A percentile compares a stretch with the other conserved stretches of the same genome.
phyloP scores from a whole-genome alignment of 2,113 vertebrate species.

The Orthonyx spaldingii region DNA sequence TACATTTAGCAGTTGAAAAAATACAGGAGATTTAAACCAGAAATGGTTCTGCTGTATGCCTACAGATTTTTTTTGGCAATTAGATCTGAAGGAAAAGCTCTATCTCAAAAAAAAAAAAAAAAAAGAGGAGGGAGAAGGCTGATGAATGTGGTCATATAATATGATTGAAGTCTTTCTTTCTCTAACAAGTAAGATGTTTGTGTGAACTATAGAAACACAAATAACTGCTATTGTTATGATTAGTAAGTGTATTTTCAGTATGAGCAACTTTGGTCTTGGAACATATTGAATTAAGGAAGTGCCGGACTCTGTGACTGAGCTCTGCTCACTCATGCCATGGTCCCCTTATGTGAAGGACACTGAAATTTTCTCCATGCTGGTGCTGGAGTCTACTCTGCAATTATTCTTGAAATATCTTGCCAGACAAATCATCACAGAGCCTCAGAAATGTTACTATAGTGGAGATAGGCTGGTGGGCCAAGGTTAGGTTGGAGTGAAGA shows the following conservation, averaged over 20 bases:
- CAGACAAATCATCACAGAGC: neutral
- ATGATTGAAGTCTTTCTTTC: neutral
- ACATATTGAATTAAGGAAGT: neutral
- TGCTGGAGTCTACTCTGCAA: neutral
- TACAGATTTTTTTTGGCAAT: slow-evolving; percentile 28
- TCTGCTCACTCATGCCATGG: neutral
- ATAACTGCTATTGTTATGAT: neutral
- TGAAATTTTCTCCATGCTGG: neutral
- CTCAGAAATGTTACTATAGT: rapidly evolving
- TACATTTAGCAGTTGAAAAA: slow-evolving; percentile 41
- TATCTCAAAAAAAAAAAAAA: neutral
- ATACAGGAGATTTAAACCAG: slow-evolving; percentile 39
- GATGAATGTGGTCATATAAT: neutral
- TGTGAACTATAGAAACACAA: neutral
- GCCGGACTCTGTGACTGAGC: neutral
- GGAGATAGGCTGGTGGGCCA: neutral
- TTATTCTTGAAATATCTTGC: neutral
- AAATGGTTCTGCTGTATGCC: neutral
- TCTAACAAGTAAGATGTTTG: neutral
- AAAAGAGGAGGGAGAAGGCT: neutral
- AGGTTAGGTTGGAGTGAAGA: neutral
- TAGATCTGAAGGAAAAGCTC: slow-evolving; percentile 26
- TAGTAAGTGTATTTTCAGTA: neutral
- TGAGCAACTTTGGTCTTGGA: neutral
- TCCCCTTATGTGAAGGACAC: neutral